Base-by-base conservation (phyloP, 2,113 vertebrate species). In the Platycercus adscitus region DNA sequence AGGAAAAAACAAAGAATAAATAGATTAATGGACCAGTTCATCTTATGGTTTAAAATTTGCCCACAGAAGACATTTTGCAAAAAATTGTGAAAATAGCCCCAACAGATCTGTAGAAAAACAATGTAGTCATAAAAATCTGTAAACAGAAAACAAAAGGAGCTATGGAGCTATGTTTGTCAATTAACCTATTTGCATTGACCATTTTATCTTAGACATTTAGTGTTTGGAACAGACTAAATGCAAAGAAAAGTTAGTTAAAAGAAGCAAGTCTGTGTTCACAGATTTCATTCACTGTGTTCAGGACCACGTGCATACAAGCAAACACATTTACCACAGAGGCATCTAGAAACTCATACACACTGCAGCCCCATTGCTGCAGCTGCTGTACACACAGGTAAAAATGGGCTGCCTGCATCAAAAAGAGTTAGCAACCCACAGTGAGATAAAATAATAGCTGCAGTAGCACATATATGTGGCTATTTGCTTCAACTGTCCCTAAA, bases 1-100 rank as follows among this genome's bases (percentile, higher is more conserved):
- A 95, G 76, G 92, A 97, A 86, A 86, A 60, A 97, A 92, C 80
- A 96, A 96, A 95, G 11, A 63, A 43, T 73, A 95, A 96, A 96
- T 92, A 94, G 58, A 88, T 47, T 29, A 44, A 80, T 1, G 1
- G 17, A 81, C 17, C 6, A 75, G 26, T n/a, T 93, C 60, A 81
- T 83, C 33, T 70, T 86, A 86, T 10, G 39, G 82, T 44, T 56
- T 71, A 70, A 81, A 95, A 86, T 90, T 56, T 90, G 55, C 61
- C 76, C 80, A 52, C 76, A 69, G 56, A 96, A 86, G 17, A 75
- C 7, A 47, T 88, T 64, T 55, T 65, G 70, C 17, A 76, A 89
- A 91, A 89, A 39, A 9, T 47, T 37, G 17, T 81, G 56, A 77
- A 83, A 72, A 92, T 26, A 70, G 28, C 8, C 49, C 75, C 1